Conservation (phyloP, 1,140 invertebrate genomes). For the Dendrolimus kikuchii region DNA sequence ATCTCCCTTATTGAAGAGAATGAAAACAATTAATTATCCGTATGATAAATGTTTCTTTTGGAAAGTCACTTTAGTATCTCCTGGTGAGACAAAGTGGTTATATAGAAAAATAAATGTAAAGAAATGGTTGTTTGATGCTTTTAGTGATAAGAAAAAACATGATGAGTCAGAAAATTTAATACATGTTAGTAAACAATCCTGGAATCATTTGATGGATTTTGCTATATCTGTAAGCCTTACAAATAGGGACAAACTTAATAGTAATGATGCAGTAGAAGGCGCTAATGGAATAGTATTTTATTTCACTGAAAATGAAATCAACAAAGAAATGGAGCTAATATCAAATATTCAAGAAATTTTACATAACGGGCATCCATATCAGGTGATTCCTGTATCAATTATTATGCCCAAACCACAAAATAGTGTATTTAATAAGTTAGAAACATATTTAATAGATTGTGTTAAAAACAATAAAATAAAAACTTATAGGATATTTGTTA, state of each 20-base stretch:
- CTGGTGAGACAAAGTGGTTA: slow-evolving; percentile 52
- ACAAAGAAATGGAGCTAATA: slow-evolving; percentile 36
- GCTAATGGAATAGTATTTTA: slow-evolving; percentile 62
- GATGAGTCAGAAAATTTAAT: slow-evolving; percentile 43
- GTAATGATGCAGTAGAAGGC: slow-evolving; percentile 53
- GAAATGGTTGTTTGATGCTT: slow-evolving; percentile 52
- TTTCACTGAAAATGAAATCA: slow-evolving; percentile 33
- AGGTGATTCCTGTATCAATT: slow-evolving; percentile 53
- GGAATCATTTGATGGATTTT: slow-evolving; percentile 66
- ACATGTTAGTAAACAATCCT: slow-evolving; percentile 57
- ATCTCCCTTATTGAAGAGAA: slow-evolving; percentile 59
- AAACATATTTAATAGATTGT: slow-evolving; percentile 27
- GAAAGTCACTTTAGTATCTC: slow-evolving; percentile 78
- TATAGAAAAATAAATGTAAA: slow-evolving; percentile 48
- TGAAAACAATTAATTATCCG: slow-evolving; percentile 63
- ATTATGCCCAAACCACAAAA: slow-evolving; percentile 33
- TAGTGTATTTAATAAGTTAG: slow-evolving; percentile 18
- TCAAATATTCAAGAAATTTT: slow-evolving; percentile 58
- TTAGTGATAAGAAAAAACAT: slow-evolving; percentile 41
- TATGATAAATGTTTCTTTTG: slow-evolving; percentile 75
- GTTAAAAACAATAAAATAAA: slow-evolving; percentile 45
- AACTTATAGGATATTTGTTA: slow-evolving; percentile 47
- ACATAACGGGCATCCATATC: slow-evolving; percentile 57
- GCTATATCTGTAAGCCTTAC: slow-evolving; percentile 52
- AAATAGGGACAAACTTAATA: slow-evolving; percentile 28